Base-by-base conservation (phyloP, 2,797 vertebrate genomes). In the Leptatherina wallacei region DNA sequence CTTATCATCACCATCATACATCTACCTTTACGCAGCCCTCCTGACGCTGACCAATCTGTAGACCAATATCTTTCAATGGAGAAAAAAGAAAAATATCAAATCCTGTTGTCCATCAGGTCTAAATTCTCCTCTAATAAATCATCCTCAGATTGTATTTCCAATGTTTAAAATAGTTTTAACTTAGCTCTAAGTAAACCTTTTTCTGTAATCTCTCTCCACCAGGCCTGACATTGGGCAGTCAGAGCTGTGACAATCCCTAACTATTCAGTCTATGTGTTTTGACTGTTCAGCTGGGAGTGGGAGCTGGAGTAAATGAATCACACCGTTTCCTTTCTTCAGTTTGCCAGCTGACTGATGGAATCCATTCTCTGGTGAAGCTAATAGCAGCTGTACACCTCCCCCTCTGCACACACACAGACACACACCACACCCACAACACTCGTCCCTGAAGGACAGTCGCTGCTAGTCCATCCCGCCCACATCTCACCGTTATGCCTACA, bases 381-480 rank as follows among this genome's bases (percentile, higher is more conserved):
- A 92, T 85, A 89, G 83, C 87, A 82, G 85, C 73, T 5, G 36
- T 44, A 73, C 79, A 66, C 81, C 89, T 86, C 85, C 86, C 77
- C 76, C 82, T 69, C 73, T n/a, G 54, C 75, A 69, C 75, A 54
- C 71, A n/a, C 71, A 47, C 75, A 75, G 72, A 70, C 65, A 67
- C 78, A 65, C 81, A 58, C 77, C 64, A 77, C 62, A 82, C 83
- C 67, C 73, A 82, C 86, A 84, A 81, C 77, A 74, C 79, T 85
- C 75, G 14, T 91, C 91, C 87, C 90, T 90, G 85, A 91, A 93
- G 92, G 91, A 92, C 90, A 87, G 84, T 80, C 87, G 84, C 85
- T 89, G 83, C 61, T 77, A 71, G 88, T 83, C 82, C 81, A 86
- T 76, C 83, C 88, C 77, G 51, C 90, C 90, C 86, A 92, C 88